These are phyloP conservation scores for Lates calcarifer DNA, from an alignment of 2,113 vertebrate species.

Conservation along the genomic window DNA sequence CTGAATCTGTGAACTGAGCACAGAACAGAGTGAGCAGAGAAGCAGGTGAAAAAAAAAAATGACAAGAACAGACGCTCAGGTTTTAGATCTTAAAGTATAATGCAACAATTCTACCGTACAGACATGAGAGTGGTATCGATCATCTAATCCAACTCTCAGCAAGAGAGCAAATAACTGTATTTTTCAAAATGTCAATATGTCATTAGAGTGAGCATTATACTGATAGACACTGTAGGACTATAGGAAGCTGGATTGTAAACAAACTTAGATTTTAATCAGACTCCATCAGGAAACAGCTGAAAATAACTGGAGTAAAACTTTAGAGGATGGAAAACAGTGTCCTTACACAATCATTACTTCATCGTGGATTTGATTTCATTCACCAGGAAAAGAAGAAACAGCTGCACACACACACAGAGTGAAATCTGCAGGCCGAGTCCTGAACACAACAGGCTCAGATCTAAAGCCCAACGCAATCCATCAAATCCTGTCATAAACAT, in stretches of 20 bases:
- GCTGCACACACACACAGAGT: conserved; percentile 46
- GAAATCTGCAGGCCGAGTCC: conserved; percentile 38
- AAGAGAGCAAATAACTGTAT: neutral
- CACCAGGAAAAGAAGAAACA: conserved; percentile 53
- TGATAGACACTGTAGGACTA: neutral
- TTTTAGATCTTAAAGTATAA: neutral
- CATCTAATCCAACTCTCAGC: neutral
- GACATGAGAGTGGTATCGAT: too few species aligned
- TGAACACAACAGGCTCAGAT: conserved; percentile 38
- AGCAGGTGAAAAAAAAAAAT: neutral
- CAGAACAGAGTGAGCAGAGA: too few species aligned
- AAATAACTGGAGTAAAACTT: neutral
- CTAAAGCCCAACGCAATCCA: conserved; percentile 43
- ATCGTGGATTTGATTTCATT: conserved; percentile 41
- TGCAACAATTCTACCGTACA: too few species aligned
- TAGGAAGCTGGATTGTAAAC: neutral
- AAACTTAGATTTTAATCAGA: neutral
- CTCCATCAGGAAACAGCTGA: neutral
- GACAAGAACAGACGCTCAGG: neutral
- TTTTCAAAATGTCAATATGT: neutral
- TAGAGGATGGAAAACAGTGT: neutral
- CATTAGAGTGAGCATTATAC: neutral
- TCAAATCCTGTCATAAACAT: conserved; percentile 46
- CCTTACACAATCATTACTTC: conserved; percentile 27
- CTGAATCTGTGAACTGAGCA: conserved; percentile 93